Percentiles rank a stretch among this genome's conserved stretches.
phyloP scores from a whole-genome alignment of 2,888 invertebrate species.

The Lordiphosa fenestrarum region DNA sequence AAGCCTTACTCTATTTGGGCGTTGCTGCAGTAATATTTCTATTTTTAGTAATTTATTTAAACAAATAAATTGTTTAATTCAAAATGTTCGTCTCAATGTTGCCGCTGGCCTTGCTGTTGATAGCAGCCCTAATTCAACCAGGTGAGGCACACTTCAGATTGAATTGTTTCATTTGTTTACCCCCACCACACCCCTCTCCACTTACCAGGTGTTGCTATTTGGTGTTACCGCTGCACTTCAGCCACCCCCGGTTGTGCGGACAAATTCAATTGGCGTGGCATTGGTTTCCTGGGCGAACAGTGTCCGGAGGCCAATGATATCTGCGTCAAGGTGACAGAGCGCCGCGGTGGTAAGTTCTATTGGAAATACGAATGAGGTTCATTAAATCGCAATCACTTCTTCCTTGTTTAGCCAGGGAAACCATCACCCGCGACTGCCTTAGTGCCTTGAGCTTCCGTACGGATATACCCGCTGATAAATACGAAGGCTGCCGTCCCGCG shows the following conservation, averaged over 20 bases:
- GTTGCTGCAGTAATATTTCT: slow-evolving; percentile 4
- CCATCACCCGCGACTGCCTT: slow-evolving; percentile 92
- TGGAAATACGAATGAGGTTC: too few relatives aligned
- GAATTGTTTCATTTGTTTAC: not conserved
- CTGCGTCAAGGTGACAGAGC: slow-evolving; percentile 93
- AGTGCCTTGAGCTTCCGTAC: slow-evolving; percentile 89
- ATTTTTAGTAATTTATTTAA: slow-evolving; percentile 5
- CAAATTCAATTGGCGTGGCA: slow-evolving; percentile 90
- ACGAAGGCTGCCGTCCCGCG: slow-evolving; percentile 93
- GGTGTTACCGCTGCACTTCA: slow-evolving; percentile 94
- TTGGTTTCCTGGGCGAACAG: slow-evolving; percentile 87
- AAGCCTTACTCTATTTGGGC: too few relatives aligned
- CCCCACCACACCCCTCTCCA: not conserved
- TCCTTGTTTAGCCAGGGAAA: slow-evolving; percentile 84
- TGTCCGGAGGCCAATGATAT: slow-evolving; percentile 92
- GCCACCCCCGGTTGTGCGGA: slow-evolving; percentile 93
- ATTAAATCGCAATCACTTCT: not conserved
- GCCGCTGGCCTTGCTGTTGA: slow-evolving; percentile 37
- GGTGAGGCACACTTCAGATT: slow-evolving; percentile 37
- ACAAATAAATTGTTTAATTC: not conserved
- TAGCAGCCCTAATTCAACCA: slow-evolving; percentile 47
- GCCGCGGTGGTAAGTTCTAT: slow-evolving; percentile 86
- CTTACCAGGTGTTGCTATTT: slow-evolving; percentile 83
- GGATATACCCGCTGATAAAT: slow-evolving; percentile 94
- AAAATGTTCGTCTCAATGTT: slow-evolving; percentile 19